Base-by-base conservation (phyloP, 2,797 vertebrate genomes). In the Acipenser ruthenus region DNA sequence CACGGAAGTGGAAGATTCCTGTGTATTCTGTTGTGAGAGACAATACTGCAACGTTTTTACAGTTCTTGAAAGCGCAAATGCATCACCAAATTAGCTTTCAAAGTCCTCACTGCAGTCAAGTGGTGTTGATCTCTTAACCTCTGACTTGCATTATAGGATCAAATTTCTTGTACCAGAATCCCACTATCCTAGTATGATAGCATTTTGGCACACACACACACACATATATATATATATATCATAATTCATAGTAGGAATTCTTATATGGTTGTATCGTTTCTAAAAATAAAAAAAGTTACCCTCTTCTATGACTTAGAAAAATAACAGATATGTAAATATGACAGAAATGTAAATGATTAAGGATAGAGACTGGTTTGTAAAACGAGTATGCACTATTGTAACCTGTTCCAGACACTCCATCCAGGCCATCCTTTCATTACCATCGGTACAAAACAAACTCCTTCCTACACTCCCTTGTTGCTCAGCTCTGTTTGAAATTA, bases 161-260 rank as follows among this genome's bases (percentile, higher is more conserved):
- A 84, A 83, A 86, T 66, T 37, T 67, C 69, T 74, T 72, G 66
- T 75, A 76, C 71, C 74, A 75, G 69, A 37, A 37, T 37, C 87
- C 87, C 83, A 73, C 63, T 78, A 81, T 80, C 78, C 83, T 78
- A 75, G 82, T 73, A 75, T 65, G 80, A 76, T 65, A 75, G 73
- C 65, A 64, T 68, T 63, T 73, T 69, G 71, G 68, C 69, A n/a
- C 65, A 69, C 64, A 67, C 74, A 62, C 69, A 72, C 79, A 77
- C 80, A 82, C 73, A 85, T 81, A 79, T 75, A 77, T 73, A 76
- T 73, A 76, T 37, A 37, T 37, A 37, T 37, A 37, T 37, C 37
- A 37, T 37, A 37, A 37, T 37, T 37, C 5, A 37, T 37, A 37
- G 37, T 37, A 37, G 37, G 37, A 37, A 37, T 37, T 37, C 37